A percentile compares a stretch with the other conserved stretches of the same genome.
Evolutionary conservation across 2,113 vertebrate genomes (phyloP).

Genomic region (Nettapus auritus): DNA sequence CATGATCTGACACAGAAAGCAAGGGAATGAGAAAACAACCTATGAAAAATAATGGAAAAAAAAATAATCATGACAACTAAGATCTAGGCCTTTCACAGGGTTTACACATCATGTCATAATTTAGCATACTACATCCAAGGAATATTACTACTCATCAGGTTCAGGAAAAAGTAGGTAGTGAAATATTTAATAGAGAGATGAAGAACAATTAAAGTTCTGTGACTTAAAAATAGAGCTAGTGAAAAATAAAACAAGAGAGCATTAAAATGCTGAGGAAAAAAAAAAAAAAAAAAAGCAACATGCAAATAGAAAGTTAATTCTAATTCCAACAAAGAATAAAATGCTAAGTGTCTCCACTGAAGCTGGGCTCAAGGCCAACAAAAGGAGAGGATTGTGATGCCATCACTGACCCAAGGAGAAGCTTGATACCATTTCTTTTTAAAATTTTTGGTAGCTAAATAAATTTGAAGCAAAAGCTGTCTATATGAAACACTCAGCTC

Average conservation of each 20-base stretch:
- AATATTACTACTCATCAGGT: background rate
- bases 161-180: background rate
- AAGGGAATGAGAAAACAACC: background rate
- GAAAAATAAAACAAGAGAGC: background rate
- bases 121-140: background rate
- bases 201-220: background rate
- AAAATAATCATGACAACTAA: rapidly evolving
- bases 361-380: background rate
- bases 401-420: background rate
- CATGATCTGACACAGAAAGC: background rate
- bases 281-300: background rate
- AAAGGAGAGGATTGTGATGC: background rate
- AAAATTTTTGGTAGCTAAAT: background rate
- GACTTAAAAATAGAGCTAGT: background rate
- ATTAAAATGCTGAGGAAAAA: background rate
- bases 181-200: background rate
- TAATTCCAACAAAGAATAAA: background rate
- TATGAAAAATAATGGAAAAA: background rate
- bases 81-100: background rate
- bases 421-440: background rate
- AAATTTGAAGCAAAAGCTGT: background rate
- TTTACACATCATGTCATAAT: background rate
- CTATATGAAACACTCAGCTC: background rate
- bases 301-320: slow-evolving; percentile 4
- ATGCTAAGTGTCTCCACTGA: background rate